Evolutionary conservation across 2,888 invertebrate genomes (phyloP).

Genomic region (Phyllotreta cruciferae): DNA sequence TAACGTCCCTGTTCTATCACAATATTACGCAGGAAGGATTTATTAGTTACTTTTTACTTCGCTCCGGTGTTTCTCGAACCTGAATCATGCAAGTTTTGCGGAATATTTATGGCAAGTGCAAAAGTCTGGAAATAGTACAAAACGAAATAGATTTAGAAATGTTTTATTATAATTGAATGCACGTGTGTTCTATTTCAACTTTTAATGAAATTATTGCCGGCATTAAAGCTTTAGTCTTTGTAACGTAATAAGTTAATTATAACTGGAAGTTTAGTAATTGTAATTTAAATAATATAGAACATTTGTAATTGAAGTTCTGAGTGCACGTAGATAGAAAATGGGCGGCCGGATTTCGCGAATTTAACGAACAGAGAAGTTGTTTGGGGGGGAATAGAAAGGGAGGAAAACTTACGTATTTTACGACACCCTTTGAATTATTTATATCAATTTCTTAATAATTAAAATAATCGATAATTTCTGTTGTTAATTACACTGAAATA

Average conservation of each 20-base stretch:
- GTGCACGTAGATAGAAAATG: slow-evolving; percentile 53
- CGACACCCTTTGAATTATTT: no score
- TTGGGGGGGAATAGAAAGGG: no score
- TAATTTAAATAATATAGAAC: slow-evolving; percentile 60
- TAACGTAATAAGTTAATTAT: slow-evolving; percentile 59
- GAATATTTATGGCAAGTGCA: slow-evolving; percentile 51
- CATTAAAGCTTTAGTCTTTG: slow-evolving; percentile 58
- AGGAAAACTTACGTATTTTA: no score
- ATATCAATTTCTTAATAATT: no score
- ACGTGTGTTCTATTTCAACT: slow-evolving; percentile 58
- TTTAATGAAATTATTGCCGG: slow-evolving; percentile 59
- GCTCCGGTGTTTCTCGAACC: slow-evolving; percentile 15
- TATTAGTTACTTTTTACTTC: slow-evolving; percentile 34
- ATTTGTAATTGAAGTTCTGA: slow-evolving; percentile 57
- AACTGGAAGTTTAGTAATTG: slow-evolving; percentile 59
- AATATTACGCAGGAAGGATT: slow-evolving; percentile 22
- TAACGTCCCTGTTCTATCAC: no score
- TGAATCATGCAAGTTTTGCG: slow-evolving; percentile 44
- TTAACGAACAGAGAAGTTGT: no score
- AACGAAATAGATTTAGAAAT: slow-evolving; percentile 57
- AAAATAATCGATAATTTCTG: no score
- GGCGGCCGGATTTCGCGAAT: slow-evolving; percentile 43
- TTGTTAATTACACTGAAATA: no score
- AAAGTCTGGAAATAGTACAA: slow-evolving; percentile 53
- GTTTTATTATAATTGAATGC: slow-evolving; percentile 59